A percentile compares a stretch with the other conserved stretches of the same genome.
Evolutionary conservation across 2,888 invertebrate genomes (phyloP).

Genomic region (Heteromurus nitidus): DNA sequence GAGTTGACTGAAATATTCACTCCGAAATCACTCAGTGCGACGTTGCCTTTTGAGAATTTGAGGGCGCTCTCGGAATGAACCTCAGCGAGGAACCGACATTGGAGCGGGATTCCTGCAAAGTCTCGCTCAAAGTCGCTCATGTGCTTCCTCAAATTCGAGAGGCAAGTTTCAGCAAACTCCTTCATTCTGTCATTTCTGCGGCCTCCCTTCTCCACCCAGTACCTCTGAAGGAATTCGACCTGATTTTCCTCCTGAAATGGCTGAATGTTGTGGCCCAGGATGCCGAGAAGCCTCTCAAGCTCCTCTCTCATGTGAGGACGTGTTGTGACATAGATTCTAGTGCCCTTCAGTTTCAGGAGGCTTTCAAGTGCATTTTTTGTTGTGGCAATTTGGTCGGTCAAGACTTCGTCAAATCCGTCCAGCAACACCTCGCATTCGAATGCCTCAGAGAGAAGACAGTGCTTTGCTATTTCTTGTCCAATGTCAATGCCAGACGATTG

Average conservation of each 20-base stretch:
- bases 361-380: not conserved
- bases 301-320: not conserved
- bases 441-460: no score
- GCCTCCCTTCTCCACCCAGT: not conserved
- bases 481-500: no score
- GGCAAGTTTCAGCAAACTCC: not conserved
- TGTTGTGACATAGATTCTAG: not conserved
- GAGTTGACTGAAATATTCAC: not conserved
- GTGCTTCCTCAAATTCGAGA: not conserved
- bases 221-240: not conserved
- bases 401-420: slow-evolving; percentile 3
- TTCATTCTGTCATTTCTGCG: not conserved
- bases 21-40: not conserved
- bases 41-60: not conserved
- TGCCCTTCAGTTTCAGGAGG: not conserved
- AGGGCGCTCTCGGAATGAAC: not conserved
- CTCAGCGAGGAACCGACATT: not conserved
- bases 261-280: not conserved
- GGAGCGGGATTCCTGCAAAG: slow-evolving; percentile 7
- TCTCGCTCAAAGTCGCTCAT: not conserved
- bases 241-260: not conserved
- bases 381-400: not conserved
- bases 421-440: no score
- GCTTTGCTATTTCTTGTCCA: no score
- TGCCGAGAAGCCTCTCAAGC: not conserved